Percentiles rank a stretch among this genome's conserved stretches.
phyloP scores from a whole-genome alignment of 2,888 invertebrate genomes.

The Minunthozetes semirufus region DNA sequence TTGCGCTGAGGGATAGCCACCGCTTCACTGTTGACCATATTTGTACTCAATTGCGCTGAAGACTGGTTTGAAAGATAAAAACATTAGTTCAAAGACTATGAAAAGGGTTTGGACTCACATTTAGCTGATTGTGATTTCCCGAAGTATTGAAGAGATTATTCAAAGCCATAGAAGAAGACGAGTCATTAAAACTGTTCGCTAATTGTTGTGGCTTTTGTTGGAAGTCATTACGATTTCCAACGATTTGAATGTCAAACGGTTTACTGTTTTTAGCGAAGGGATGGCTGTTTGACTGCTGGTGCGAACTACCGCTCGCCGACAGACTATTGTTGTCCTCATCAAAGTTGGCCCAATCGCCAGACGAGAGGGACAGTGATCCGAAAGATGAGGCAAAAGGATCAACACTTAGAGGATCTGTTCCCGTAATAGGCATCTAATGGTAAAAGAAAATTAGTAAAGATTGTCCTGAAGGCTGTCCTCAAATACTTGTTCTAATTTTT shows the following conservation, averaged over 20 bases:
- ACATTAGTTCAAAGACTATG: not conserved
- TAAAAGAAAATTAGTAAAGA: not conserved
- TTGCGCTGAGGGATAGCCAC: not conserved
- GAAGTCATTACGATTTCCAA: not conserved
- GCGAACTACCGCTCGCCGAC: not conserved
- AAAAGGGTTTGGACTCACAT: not conserved
- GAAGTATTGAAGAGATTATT: conserved; percentile 1
- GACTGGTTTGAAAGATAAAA: not conserved
- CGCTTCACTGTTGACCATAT: conserved; percentile 3
- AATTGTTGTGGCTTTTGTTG: not conserved
- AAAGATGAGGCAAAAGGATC: not conserved
- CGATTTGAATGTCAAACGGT: not conserved
- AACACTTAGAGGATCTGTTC: not conserved
- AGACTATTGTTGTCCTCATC: conserved; percentile 30
- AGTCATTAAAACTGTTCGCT: not conserved
- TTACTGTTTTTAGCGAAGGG: not conserved
- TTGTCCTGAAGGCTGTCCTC: not conserved
- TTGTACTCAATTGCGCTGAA: not conserved
- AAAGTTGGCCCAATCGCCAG: conserved; percentile 35
- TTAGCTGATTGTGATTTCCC: not conserved
- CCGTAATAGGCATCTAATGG: not conserved
- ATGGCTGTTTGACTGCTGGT: not conserved
- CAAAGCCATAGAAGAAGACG: conserved; percentile 4
- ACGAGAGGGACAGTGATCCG: conserved; percentile 12
- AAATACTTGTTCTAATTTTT: conserved; percentile 3